phyloP scores from a whole-genome alignment of 2,888 invertebrate species.

The Ichneumon xanthorius region DNA sequence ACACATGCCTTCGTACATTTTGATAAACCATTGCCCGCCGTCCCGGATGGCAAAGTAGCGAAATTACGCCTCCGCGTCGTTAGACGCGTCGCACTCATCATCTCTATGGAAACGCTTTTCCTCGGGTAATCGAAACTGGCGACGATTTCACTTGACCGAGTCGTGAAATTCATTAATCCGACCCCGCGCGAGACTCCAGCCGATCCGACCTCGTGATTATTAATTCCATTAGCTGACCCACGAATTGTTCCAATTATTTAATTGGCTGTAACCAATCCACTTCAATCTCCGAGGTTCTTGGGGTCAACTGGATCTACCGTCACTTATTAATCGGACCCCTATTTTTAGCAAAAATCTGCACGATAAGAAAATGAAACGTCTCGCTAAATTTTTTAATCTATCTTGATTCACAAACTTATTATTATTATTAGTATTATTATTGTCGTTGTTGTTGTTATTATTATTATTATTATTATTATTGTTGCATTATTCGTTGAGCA shows the following conservation, averaged over 20 bases:
- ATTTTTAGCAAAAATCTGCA: conserved; percentile 26
- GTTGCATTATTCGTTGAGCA: no score
- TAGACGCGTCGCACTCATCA: neutral
- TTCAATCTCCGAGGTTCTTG: conserved; percentile 41
- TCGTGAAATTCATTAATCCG: conserved; percentile 12
- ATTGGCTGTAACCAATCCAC: conserved; percentile 52
- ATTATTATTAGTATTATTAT: no score
- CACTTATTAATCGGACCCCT: conserved; percentile 17
- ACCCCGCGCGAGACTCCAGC: conserved; percentile 15
- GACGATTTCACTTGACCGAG: conserved; percentile 6
- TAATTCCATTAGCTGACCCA: conserved; percentile 51
- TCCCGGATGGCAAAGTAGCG: neutral
- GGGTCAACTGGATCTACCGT: conserved; percentile 33
- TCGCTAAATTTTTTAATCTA: neutral
- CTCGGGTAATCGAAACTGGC: conserved; percentile 9
- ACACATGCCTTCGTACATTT: conserved; percentile 41
- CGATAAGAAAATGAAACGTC: neutral
- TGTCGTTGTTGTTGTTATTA: no score
- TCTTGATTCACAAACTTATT: no score
- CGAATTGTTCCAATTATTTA: conserved; percentile 60
- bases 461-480: no score
- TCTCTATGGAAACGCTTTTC: neutral
- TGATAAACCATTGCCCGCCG: conserved; percentile 48
- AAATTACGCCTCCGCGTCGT: neutral
- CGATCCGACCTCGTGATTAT: conserved; percentile 46